A percentile compares a stretch with the other conserved stretches of the same genome.
These are phyloP conservation scores for Heliornis fulica DNA, from an alignment of 2,113 vertebrate species.

Conservation along the genomic window DNA sequence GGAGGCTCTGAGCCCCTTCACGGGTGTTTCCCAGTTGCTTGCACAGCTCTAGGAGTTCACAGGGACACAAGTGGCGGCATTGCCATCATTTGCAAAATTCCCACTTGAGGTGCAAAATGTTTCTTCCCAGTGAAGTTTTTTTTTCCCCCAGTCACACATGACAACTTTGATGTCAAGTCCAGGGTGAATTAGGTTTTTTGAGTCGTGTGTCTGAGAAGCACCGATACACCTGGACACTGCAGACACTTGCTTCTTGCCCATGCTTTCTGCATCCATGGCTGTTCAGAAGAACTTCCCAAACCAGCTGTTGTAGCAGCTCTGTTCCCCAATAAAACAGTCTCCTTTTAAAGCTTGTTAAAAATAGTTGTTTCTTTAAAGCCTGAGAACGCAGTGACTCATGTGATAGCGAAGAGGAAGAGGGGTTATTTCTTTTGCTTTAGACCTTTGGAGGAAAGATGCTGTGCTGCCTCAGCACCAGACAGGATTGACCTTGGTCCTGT, in stretches of 20 bases:
- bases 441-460: background rate
- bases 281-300: background rate
- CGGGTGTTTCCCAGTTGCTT: fast-evolving
- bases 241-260: background rate
- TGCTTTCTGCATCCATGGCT: fast-evolving
- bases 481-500: fast-evolving
- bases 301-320: background rate
- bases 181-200: background rate
- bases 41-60: background rate
- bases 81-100: background rate
- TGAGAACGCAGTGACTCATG: background rate
- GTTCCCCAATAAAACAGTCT: background rate
- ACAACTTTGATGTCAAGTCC: background rate
- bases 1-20: background rate
- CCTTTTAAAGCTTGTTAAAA: constrained; percentile 36
- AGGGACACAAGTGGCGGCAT: fast-evolving
- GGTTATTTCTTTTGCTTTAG: background rate
- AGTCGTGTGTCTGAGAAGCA: background rate
- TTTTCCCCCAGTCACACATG: fast-evolving
- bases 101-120: background rate
- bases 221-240: fast-evolving
- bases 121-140: background rate
- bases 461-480: background rate
- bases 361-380: background rate
- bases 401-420: background rate